These are phyloP conservation scores for Lasioglossum baleicum DNA, from an alignment of 1,140 invertebrate genomes.

Conservation along the genomic window DNA sequence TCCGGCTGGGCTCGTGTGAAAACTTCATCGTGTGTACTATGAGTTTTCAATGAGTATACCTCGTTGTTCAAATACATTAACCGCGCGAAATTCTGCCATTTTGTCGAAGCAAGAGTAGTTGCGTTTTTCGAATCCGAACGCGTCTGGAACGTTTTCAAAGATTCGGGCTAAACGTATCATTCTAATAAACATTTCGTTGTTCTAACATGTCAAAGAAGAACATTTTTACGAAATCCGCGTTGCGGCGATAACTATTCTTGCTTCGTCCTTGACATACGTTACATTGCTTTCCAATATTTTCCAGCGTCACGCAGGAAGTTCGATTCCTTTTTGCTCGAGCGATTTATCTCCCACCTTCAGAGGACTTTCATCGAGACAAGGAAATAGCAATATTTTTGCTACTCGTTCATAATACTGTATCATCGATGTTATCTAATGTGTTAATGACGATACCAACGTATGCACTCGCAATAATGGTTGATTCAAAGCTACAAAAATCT, in stretches of 20 bases:
- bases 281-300: background rate
- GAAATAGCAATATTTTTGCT: conserved; percentile 66
- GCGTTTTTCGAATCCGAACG: background rate
- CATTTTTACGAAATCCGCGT: background rate
- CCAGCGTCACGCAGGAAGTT: background rate
- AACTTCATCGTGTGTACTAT: background rate
- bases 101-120: conserved; percentile 8
- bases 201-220: no score
- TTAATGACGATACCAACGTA: conserved; percentile 50
- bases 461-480: conserved; percentile 55
- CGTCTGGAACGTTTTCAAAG: background rate
- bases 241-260: background rate
- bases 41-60: background rate
- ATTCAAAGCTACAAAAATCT: conserved; percentile 29
- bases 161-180: background rate
- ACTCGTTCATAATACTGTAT: conserved; percentile 64
- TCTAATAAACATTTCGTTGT: no score
- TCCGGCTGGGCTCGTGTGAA: conserved; percentile 1
- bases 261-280: background rate
- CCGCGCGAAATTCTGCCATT: background rate
- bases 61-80: background rate
- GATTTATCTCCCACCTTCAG: conserved; percentile 18
- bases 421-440: conserved; percentile 58
- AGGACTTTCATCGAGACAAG: conserved; percentile 41
- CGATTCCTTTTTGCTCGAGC: conserved; percentile 4